phyloP scores from a whole-genome alignment of 2,797 vertebrate species.

The Poeciliopsis paucimaculata region DNA sequence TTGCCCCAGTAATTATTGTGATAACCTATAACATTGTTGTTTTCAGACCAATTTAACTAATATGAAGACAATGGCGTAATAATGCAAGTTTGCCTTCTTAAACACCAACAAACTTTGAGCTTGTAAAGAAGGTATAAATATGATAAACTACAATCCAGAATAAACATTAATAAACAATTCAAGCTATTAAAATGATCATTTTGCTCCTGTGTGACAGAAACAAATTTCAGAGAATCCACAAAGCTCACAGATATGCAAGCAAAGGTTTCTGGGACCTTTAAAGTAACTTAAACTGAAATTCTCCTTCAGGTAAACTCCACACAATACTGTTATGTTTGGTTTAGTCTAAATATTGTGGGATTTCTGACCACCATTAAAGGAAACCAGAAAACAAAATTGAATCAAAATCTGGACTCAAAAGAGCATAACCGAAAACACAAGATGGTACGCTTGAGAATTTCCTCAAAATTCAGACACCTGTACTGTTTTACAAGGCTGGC shows the following conservation, averaged over 20 bases:
- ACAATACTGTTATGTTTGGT: neutral
- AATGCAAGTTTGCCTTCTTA: too few relatives aligned
- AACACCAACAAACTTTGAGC: too few relatives aligned
- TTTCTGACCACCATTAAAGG: neutral
- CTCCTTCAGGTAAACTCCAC: neutral
- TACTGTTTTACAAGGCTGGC: constrained; percentile 27
- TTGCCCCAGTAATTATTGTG: too few relatives aligned
- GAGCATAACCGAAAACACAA: neutral
- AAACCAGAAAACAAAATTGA: neutral
- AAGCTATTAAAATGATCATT: too few relatives aligned
- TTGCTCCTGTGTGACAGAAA: neutral
- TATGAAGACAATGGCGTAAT: too few relatives aligned
- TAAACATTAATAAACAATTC: neutral
- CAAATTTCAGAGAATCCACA: neutral
- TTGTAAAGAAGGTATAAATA: neutral
- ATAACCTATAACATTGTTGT: too few relatives aligned
- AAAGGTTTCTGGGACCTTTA: neutral
- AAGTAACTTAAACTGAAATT: neutral
- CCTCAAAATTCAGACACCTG: neutral
- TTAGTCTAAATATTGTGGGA: neutral
- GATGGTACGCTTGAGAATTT: neutral
- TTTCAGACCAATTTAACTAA: too few relatives aligned
- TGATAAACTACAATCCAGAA: neutral
- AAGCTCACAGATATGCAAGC: neutral
- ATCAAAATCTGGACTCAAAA: neutral